Conservation (phyloP, 2,888 invertebrate genomes). For the Podotricha telesiphe region DNA sequence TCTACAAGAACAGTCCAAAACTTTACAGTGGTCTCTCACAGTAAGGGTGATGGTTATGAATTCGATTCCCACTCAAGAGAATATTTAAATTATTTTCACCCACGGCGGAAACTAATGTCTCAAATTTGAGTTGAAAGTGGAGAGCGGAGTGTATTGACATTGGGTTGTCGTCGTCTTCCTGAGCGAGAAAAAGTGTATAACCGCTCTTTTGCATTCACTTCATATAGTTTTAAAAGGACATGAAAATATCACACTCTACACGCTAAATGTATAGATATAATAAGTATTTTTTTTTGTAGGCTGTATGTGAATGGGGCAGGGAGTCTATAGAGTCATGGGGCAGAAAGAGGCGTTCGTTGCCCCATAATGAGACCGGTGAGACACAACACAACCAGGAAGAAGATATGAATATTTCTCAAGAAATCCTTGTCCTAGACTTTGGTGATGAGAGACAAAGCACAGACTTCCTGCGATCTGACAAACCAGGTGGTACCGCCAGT, state of each 20-base stretch:
- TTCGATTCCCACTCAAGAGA: too few relatives aligned
- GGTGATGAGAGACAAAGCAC: slow-evolving; percentile 93
- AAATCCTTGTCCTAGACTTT: slow-evolving; percentile 95
- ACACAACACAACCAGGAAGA: slow-evolving; percentile 87
- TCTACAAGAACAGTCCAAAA: too few relatives aligned
- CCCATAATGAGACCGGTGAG: slow-evolving; percentile 84
- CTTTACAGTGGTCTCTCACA: too few relatives aligned
- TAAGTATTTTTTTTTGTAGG: slow-evolving; percentile 72
- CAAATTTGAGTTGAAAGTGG: not conserved
- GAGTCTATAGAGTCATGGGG: slow-evolving; percentile 96
- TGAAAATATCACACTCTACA: too few relatives aligned
- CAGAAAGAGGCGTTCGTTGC: slow-evolving; percentile 90
- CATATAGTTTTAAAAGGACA: too few relatives aligned
- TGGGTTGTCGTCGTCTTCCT: not conserved
- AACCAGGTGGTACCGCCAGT: slow-evolving; percentile 84
- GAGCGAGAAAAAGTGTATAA: too few relatives aligned
- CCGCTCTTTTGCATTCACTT: too few relatives aligned
- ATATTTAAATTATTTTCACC: too few relatives aligned
- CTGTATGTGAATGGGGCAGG: slow-evolving; percentile 95
- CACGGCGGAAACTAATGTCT: too few relatives aligned
- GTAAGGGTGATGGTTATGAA: too few relatives aligned
- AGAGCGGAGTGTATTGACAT: not conserved
- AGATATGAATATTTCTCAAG: slow-evolving; percentile 96
- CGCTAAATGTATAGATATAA: not conserved
- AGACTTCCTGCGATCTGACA: slow-evolving; percentile 90